Percentiles rank a stretch among this genome's conserved stretches.
Conservation (phyloP, 2,113 vertebrate genomes). For the Corydoras maculifer region DNA sequence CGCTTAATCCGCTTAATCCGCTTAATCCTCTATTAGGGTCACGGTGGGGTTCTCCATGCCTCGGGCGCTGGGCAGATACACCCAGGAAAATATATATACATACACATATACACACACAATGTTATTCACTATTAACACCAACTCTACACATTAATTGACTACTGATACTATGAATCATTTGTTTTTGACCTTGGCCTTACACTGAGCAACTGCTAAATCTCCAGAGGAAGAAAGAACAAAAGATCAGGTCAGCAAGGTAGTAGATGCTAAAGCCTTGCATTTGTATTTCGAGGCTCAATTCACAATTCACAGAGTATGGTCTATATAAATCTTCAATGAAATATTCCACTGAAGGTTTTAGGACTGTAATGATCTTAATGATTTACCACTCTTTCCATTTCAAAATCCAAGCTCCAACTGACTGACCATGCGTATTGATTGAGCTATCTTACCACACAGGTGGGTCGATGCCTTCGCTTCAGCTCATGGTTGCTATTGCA, state of each 20-base stretch:
- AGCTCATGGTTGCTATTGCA: constrained; percentile 13
- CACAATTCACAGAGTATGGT: not conserved
- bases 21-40: too few species aligned
- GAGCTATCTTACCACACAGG: constrained; percentile 13
- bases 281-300: not conserved
- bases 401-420: constrained; percentile 26
- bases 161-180: too few species aligned
- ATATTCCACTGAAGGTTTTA: not conserved
- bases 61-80: too few species aligned
- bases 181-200: constrained; percentile 9
- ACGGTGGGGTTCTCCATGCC: too few species aligned
- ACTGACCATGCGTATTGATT: constrained; percentile 23
- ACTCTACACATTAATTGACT: too few species aligned
- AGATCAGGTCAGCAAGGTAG: not conserved
- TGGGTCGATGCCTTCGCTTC: constrained; percentile 14
- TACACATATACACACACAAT: too few species aligned
- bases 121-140: too few species aligned
- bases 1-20: too few species aligned
- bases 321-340: constrained; percentile 19
- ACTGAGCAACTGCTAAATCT: not conserved
- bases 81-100: too few species aligned
- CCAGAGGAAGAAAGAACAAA: not conserved
- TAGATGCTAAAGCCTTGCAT: not conserved
- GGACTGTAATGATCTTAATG: constrained; percentile 10
- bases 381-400: constrained; percentile 10